These are phyloP conservation scores for Geococcyx californianus DNA, from an alignment of 2,113 vertebrate species.

Conservation along the genomic window DNA sequence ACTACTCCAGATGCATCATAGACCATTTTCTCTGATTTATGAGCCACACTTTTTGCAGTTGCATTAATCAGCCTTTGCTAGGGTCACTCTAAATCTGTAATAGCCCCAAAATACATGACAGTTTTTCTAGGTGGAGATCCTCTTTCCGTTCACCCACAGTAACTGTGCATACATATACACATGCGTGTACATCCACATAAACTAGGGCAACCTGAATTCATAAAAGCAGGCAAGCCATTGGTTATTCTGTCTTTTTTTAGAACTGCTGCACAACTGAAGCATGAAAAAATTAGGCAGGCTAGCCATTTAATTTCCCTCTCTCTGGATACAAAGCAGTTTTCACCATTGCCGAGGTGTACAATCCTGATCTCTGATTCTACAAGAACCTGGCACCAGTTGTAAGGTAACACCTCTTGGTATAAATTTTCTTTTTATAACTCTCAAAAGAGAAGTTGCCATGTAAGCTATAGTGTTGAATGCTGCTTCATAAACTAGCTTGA, in stretches of 20 bases:
- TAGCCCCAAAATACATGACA: neutral
- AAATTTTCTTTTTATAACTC: neutral
- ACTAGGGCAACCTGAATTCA: conserved; percentile 1
- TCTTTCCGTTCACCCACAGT: neutral
- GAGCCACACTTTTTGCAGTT: neutral
- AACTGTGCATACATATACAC: neutral
- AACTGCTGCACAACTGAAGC: neutral
- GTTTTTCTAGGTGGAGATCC: neutral
- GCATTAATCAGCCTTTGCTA: neutral
- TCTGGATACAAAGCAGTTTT: neutral
- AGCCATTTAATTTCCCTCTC: neutral
- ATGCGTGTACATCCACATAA: neutral
- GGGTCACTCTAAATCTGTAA: neutral
- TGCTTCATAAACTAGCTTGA: neutral
- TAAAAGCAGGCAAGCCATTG: neutral
- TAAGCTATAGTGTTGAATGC: neutral
- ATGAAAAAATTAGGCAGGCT: neutral
- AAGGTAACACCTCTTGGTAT: neutral
- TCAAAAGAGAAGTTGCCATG: neutral
- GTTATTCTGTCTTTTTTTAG: neutral
- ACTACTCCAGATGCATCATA: neutral
- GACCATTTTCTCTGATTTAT: neutral
- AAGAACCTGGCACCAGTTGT: neutral
- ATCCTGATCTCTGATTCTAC: neutral
- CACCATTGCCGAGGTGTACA: neutral